These are phyloP conservation scores for Drosophila neonasuta DNA, from an alignment of 2,888 invertebrate genomes.

Conservation along the genomic window DNA sequence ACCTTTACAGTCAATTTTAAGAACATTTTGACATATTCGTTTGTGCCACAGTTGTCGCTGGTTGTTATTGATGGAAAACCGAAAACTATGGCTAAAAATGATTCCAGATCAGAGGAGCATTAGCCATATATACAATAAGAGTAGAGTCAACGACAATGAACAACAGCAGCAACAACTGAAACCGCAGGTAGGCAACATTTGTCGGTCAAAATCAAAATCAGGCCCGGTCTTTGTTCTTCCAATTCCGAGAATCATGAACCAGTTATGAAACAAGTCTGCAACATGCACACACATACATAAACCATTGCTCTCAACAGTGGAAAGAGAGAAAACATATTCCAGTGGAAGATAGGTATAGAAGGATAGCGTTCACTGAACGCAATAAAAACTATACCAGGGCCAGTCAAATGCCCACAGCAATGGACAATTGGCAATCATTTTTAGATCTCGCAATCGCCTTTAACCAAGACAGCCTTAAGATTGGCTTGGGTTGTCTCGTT, in stretches of 20 bases:
- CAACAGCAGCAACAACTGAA: constrained; percentile 28
- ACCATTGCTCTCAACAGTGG: constrained; percentile 7
- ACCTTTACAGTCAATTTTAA: too few species aligned
- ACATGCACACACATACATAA: constrained; percentile 51
- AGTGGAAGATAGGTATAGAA: constrained; percentile 12
- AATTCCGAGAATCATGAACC: constrained; percentile 81
- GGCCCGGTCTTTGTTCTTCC: constrained; percentile 75
- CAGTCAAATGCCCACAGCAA: constrained; percentile 53
- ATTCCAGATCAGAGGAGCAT: too few species aligned
- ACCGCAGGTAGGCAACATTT: constrained; percentile 75
- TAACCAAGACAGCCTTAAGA: constrained; percentile 8
- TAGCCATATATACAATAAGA: constrained; percentile 22
- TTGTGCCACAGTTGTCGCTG: too few species aligned
- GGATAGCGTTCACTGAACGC: constrained; percentile 56
- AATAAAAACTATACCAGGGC: constrained; percentile 67
- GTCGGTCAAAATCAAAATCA: constrained; percentile 81
- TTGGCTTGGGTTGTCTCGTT: constrained; percentile 53
- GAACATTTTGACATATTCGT: too few species aligned
- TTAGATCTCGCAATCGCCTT: constrained; percentile 43
- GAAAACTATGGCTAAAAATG: too few species aligned
- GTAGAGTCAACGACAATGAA: constrained; percentile 39
- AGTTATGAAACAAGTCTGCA: constrained; percentile 81
- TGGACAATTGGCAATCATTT: constrained; percentile 48
- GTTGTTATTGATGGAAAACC: too few species aligned
- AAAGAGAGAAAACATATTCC: constrained; percentile 10